phyloP scores from a whole-genome alignment of 2,888 invertebrate genomes.

The Hydrotaea cyrtoneurina region DNA sequence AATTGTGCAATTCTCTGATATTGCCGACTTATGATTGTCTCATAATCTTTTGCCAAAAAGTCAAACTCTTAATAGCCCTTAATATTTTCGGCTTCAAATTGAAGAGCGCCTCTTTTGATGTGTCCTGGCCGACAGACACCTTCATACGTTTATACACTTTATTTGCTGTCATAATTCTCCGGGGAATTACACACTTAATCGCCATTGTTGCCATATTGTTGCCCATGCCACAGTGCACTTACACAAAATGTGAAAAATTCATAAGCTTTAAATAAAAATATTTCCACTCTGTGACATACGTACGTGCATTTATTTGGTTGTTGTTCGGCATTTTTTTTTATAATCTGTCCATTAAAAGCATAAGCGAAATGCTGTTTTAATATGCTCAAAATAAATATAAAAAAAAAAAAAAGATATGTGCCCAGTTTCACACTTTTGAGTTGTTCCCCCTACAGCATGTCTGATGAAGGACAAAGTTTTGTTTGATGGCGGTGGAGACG shows the following conservation, averaged over 20 bases:
- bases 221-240: background rate
- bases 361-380: background rate
- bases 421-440: background rate
- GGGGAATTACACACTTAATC: constrained; percentile 2
- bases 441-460: too few relatives aligned
- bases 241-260: background rate
- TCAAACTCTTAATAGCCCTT: background rate
- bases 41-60: too few relatives aligned
- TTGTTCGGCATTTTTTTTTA: background rate
- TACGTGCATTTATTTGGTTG: background rate
- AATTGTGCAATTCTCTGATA: too few relatives aligned
- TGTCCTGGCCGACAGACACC: background rate
- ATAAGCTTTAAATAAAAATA: background rate
- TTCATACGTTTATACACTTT: background rate
- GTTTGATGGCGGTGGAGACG: too few relatives aligned
- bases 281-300: background rate
- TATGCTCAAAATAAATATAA: background rate
- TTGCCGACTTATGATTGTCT: too few relatives aligned
- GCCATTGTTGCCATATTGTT: constrained; percentile 8
- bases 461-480: too few relatives aligned
- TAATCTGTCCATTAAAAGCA: background rate
- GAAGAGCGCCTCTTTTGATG: background rate
- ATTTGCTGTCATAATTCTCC: background rate
- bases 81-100: background rate
- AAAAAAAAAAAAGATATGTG: background rate